Evolutionary conservation across 2,797 vertebrate species (phyloP).

Genomic region (Vultur gryphus): DNA sequence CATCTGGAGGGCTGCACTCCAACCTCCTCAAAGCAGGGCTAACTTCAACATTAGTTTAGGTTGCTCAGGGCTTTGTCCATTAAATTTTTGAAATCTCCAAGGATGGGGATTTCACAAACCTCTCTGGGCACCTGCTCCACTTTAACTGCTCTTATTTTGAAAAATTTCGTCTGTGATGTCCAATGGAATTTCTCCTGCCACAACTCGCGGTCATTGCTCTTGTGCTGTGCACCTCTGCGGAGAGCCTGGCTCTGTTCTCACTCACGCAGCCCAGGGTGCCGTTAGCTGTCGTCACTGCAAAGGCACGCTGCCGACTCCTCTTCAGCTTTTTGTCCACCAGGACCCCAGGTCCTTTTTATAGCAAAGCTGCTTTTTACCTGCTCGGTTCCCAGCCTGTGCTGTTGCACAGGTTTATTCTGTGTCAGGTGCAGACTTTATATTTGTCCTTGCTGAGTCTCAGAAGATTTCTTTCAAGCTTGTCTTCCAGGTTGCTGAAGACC

Average conservation of each 20-base stretch:
- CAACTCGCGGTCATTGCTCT: background rate
- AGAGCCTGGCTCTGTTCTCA: background rate
- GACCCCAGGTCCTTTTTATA: background rate
- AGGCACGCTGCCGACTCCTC: background rate
- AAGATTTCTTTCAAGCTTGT: background rate
- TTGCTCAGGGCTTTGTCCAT: background rate
- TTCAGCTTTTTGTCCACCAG: background rate
- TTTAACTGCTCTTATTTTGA: background rate
- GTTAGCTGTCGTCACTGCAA: background rate
- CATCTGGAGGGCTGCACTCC: background rate
- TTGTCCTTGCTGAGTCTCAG: background rate
- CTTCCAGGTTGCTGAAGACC: background rate
- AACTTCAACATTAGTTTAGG: background rate
- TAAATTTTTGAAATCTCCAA: background rate
- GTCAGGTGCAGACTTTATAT: background rate
- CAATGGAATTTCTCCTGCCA: background rate
- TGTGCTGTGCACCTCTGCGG: background rate
- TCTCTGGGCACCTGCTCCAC: background rate
- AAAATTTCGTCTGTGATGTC: background rate
- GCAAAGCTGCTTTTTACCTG: background rate
- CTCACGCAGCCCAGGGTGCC: fast-evolving
- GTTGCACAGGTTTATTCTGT: background rate
- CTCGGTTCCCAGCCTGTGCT: background rate
- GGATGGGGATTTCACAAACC: background rate
- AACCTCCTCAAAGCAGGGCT: background rate